Evolutionary conservation across 2,888 invertebrate species (phyloP).

Genomic region (Folsomia manolachei): DNA sequence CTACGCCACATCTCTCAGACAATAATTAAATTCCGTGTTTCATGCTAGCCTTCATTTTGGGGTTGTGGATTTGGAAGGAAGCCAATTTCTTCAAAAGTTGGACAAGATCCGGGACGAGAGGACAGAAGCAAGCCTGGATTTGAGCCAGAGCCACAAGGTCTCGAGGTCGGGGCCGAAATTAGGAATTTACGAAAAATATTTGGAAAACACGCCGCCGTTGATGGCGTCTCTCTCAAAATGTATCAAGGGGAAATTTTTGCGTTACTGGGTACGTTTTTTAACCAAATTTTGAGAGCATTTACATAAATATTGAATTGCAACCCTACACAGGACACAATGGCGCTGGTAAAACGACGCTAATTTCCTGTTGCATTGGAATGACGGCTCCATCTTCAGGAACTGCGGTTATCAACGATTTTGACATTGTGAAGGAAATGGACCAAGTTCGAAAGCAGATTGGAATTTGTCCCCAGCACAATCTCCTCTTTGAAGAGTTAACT

Average conservation of each 20-base stretch:
- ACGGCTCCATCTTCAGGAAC: conserved; percentile 68
- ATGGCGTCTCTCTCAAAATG: conserved; percentile 69
- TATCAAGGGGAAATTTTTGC: conserved; percentile 80
- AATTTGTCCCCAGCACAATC: conserved; percentile 85
- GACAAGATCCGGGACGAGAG: background rate
- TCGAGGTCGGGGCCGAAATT: conserved; percentile 54
- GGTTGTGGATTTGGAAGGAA: background rate
- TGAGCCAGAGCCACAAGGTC: conserved; percentile 54
- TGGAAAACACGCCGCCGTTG: conserved; percentile 60
- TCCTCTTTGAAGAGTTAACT: conserved; percentile 76
- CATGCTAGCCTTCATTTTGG: background rate
- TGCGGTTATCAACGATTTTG: conserved; percentile 69
- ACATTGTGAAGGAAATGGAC: conserved; percentile 65
- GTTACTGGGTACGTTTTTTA: conserved; percentile 64
- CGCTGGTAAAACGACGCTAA: conserved; percentile 76
- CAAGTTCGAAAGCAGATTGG: conserved; percentile 73
- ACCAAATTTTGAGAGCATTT: background rate
- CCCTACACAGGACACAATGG: conserved; percentile 79
- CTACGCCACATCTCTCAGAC: too few species aligned
- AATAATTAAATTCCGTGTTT: background rate
- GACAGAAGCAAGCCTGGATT: conserved; percentile 47
- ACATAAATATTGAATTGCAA: background rate
- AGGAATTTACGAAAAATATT: conserved; percentile 48
- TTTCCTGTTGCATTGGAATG: conserved; percentile 64
- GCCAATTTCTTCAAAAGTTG: background rate